Base-by-base conservation (phyloP, 2,797 vertebrate species). In the Limosa lapponica region DNA sequence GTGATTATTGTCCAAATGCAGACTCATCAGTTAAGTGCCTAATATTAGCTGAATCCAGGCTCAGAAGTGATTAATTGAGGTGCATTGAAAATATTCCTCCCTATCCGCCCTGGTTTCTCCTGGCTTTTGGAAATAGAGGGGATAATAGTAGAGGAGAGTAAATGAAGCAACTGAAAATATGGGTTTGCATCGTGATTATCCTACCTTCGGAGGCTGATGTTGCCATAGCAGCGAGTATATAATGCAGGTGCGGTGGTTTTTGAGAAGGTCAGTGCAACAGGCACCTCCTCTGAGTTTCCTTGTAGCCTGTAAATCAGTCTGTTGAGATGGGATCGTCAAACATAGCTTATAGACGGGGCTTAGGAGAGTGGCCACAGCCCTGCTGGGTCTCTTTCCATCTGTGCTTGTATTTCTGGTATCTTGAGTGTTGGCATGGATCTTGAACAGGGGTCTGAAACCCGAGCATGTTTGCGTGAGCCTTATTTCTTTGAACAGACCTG, bases 401-500 rank as follows among this genome's bases (percentile, higher is more conserved):
- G 10, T 39, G n/a, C 71, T 81, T 34, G 5, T 82, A 9, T 19
- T 54, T 61, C 11, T 57, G 51, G 43, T 73, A 13, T 18, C 55
- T 3, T 37, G 84, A 37, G 43, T 19, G 14, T 25, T 52, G 44
- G 10, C 1, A 1, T 59, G 32, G 48, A 16, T 46, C 74, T 88
- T 44, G 30, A 72, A 15, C 2, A 6, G 49, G 7, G 12, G 6
- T n/a, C n/a, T 65, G 64, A 72, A 81, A 57, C 44, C 23, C 5
- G 10, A 69, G 30, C 0, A 0, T 30, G 15, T 64, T 78, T 64
- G 27, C 4, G 0, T 1, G 7, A 82, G 28, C 25, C 49, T 95
- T 44, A 4, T 54, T 81, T 82, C 85, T 62, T 43, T 49, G 34
- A 61, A 25, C 37, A 46, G 82, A 43, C 9, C 62, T 48, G 54